phyloP scores from a whole-genome alignment of 2,888 invertebrate species.

The Dryomyza anilis region DNA sequence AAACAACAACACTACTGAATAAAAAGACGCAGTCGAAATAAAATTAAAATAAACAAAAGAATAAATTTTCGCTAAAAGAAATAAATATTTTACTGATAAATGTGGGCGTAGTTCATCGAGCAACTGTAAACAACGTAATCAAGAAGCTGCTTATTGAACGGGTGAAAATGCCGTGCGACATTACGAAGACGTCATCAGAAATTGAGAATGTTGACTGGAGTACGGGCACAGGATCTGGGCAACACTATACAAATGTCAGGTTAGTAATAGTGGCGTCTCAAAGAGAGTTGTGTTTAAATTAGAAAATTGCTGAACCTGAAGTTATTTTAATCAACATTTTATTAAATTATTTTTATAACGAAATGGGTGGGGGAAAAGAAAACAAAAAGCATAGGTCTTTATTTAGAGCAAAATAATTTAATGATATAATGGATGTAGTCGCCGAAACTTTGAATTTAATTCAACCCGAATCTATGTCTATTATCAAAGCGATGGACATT shows the following conservation, averaged over 20 bases:
- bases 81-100: background rate
- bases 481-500: no score
- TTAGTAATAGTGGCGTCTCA: constrained; percentile 38
- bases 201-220: constrained; percentile 72
- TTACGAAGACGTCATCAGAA: constrained; percentile 71
- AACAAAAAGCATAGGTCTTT: no score
- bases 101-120: background rate
- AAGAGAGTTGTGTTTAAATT: no score
- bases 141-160: background rate
- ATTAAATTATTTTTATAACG: no score
- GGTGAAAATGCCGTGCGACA: constrained; percentile 68
- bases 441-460: no score
- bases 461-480: no score
- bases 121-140: background rate
- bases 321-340: no score
- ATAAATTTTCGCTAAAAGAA: background rate
- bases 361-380: no score
- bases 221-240: constrained; percentile 57
- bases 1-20: background rate
- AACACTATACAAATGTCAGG: constrained; percentile 60
- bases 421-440: no score
- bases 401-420: no score
- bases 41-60: background rate
- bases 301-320: no score
- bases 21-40: background rate